These are phyloP conservation scores for Beris chalybata DNA, from an alignment of 2,888 invertebrate genomes.

Conservation along the genomic window DNA sequence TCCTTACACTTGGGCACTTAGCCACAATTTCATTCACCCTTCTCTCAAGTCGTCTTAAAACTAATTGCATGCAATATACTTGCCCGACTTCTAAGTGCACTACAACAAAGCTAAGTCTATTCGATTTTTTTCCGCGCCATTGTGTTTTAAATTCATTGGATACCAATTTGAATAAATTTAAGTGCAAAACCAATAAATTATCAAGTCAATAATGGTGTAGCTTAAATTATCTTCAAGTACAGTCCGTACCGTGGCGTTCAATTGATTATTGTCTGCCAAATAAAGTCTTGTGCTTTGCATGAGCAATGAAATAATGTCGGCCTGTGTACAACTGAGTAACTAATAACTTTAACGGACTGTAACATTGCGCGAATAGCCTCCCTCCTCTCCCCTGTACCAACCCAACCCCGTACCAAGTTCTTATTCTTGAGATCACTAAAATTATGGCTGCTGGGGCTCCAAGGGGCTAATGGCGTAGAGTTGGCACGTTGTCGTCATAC, in stretches of 20 bases:
- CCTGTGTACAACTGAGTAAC: conserved; percentile 2
- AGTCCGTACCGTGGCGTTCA: conserved; percentile 21
- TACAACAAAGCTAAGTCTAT: no score
- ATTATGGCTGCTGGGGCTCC: conserved; percentile 19
- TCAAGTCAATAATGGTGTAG: conserved; percentile 25
- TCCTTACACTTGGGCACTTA: no score
- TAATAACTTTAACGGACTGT: no score
- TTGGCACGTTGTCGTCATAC: neutral
- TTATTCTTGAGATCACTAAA: conserved; percentile 22
- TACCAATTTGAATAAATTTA: conserved; percentile 28
- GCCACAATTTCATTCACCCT: no score
- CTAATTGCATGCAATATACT: no score
- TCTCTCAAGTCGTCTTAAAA: no score
- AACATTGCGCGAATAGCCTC: no score
- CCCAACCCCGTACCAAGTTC: neutral
- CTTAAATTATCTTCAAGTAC: conserved; percentile 32
- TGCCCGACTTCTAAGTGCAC: no score
- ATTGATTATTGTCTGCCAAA: conserved; percentile 33
- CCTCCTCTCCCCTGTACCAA: no score
- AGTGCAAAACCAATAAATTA: conserved; percentile 31
- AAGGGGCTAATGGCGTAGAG: neutral
- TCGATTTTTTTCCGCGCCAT: no score
- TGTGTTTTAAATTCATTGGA: conserved; percentile 15
- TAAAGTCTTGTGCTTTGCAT: conserved; percentile 30
- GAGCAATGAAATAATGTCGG: conserved; percentile 25